These are phyloP conservation scores for Natrix natrix DNA, from an alignment of 2,797 vertebrate species.

Conservation along the genomic window DNA sequence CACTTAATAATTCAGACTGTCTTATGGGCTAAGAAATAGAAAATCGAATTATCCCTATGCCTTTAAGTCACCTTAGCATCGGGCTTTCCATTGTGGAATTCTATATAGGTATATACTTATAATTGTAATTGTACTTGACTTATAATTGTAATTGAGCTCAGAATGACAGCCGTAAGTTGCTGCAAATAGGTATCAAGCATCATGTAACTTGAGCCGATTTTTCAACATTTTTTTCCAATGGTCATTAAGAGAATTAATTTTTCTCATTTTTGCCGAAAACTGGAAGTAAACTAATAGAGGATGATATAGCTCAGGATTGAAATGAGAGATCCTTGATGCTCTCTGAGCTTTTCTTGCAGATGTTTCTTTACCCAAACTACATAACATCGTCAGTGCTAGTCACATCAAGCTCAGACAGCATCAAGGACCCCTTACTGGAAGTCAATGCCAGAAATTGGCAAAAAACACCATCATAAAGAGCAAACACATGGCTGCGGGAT, in stretches of 20 bases:
- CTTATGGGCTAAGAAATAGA: conserved; percentile 38
- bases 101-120: conserved; percentile 6
- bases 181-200: not conserved
- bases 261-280: not conserved
- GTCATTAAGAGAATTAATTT: not conserved
- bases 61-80: conserved; percentile 38
- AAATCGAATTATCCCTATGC: conserved; percentile 28
- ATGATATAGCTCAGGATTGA: not conserved
- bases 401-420: not conserved
- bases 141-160: not conserved
- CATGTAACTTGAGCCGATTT: not conserved
- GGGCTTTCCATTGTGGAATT: conserved; percentile 12
- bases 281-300: not conserved
- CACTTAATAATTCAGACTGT: conserved; percentile 16
- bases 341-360: not conserved
- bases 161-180: not conserved
- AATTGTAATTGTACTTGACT: not conserved
- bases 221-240: not conserved
- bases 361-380: too few species aligned
- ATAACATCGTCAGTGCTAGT: not conserved
- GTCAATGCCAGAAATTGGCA: not conserved
- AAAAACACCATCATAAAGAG: not conserved
- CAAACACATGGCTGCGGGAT: not conserved
- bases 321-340: not conserved
- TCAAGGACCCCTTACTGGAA: not conserved